Evolutionary conservation across 2,888 invertebrate genomes (phyloP), one percentile per base, ranked within the genome.

Genomic region (Orthonychiurus folsomi): DNA sequence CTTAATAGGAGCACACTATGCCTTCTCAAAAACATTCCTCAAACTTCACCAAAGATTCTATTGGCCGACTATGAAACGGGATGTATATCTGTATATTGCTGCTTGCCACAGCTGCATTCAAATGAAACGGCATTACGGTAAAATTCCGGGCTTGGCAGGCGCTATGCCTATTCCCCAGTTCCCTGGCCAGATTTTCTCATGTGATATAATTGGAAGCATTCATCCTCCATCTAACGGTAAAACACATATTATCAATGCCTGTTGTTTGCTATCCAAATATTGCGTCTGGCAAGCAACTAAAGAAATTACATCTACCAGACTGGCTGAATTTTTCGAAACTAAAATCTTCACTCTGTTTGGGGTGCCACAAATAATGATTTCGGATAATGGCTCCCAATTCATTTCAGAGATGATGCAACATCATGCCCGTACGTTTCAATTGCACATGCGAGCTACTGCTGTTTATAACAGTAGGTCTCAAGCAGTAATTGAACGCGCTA

Each of bases 191-290:
- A 55, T 55, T 24, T 15, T 12, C 3, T 24, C 55, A 3, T 23
- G 55, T 24, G 55, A 55, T 55, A 55, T 55, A 20, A 24, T 20
- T 20, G 55, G 55, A 55, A n/a, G n/a, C n/a, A n/a, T n/a, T n/a
- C n/a, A n/a, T n/a, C n/a, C n/a, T n/a, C n/a, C n/a, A n/a, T n/a
- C n/a, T n/a, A n/a, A n/a, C n/a, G n/a, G n/a, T n/a, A n/a, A n/a
- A n/a, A n/a, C n/a, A n/a, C n/a, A n/a, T 37, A 37, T 37, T 37
- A 37, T 37, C 5, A 37, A 5, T 37, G 37, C 37, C 15, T 9
- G 5, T 37, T 37, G 37, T 37, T 9, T 37, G 37, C 37, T 37
- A 5, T 37, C 37, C 9, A 37, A 37, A 37, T 37, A 15, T 5
- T 9, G 5, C 15, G 37, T 9, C 5, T 9, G 5, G 15, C 5